Conservation (phyloP, 30 jellyfish, hydroid and myxozoan genomes). For the Kudoa iwatai region DNA sequence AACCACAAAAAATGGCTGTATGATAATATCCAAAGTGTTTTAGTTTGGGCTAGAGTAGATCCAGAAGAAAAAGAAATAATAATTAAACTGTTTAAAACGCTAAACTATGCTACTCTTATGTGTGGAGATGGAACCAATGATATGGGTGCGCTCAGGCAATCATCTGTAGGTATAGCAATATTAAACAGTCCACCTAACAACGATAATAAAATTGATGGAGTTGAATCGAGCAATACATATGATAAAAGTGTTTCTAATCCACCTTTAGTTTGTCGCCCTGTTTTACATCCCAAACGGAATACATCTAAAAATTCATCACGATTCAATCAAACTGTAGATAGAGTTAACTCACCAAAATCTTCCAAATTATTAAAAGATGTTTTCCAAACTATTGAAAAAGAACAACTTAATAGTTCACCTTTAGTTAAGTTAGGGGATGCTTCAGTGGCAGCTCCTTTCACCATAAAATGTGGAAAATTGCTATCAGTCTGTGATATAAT, state of each 20-base stretch:
- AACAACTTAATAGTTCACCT: too few relatives aligned
- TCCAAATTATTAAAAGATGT: too few relatives aligned
- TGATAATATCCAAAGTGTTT: conserved; percentile 5
- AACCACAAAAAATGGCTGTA: neutral
- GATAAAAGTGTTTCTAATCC: neutral
- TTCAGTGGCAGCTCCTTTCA: conserved; percentile 85
- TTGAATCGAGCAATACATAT: neutral
- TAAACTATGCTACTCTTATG: conserved; percentile 42
- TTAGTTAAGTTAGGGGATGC: conserved; percentile 99
- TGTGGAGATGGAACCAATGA: conserved; percentile 99
- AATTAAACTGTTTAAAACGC: conserved; percentile 15
- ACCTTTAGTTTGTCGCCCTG: too few relatives aligned
- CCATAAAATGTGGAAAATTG: conserved; percentile 6
- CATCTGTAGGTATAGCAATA: conserved; percentile 34
- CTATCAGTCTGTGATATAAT: conserved; percentile 42
- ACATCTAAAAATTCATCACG: too few relatives aligned
- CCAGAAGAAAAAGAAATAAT: conserved; percentile 28
- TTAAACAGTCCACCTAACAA: neutral
- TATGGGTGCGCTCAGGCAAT: conserved; percentile 81
- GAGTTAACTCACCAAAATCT: too few relatives aligned
- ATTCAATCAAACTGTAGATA: too few relatives aligned
- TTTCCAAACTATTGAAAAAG: too few relatives aligned
- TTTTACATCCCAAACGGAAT: too few relatives aligned
- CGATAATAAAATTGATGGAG: neutral
- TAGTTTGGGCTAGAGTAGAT: conserved; percentile 74